These are phyloP conservation scores for Periplaneta americana DNA, from an alignment of 1,140 invertebrate species.

Conservation along the genomic window DNA sequence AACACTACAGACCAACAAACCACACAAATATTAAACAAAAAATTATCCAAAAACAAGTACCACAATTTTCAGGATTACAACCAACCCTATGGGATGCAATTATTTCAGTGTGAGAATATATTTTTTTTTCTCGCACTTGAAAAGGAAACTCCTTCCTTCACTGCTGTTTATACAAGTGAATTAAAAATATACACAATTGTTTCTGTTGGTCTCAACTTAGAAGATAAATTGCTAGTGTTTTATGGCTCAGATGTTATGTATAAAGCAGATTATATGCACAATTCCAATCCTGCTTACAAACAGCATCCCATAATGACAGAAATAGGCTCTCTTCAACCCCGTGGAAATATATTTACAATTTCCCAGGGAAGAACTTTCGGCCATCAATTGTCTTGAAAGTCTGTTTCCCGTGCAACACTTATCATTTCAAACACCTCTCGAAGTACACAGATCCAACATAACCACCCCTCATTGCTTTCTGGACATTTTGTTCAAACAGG, in stretches of 20 bases:
- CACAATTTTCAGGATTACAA: neutral
- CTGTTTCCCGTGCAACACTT: neutral
- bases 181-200: neutral
- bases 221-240: neutral
- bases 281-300: neutral
- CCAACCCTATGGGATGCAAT: neutral
- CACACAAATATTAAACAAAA: neutral
- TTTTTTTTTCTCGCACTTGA: neutral
- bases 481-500: slow-evolving; percentile 93
- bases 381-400: neutral
- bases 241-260: neutral
- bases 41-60: neutral
- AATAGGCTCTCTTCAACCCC: neutral
- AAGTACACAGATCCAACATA: slow-evolving; percentile 91
- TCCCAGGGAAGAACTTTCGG: neutral
- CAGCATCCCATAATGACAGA: neutral
- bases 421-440: slow-evolving; percentile 94
- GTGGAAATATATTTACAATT: neutral
- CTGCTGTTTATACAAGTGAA: neutral
- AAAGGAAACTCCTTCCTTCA: neutral
- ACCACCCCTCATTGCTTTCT: slow-evolving; percentile 92
- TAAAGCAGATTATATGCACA: slow-evolving; percentile 1
- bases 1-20: neutral
- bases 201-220: neutral
- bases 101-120: neutral